Percentiles rank a stretch among this genome's conserved stretches.
Evolutionary conservation across 2,888 invertebrate genomes (phyloP).

Genomic region (Agapetus fuscipes): DNA sequence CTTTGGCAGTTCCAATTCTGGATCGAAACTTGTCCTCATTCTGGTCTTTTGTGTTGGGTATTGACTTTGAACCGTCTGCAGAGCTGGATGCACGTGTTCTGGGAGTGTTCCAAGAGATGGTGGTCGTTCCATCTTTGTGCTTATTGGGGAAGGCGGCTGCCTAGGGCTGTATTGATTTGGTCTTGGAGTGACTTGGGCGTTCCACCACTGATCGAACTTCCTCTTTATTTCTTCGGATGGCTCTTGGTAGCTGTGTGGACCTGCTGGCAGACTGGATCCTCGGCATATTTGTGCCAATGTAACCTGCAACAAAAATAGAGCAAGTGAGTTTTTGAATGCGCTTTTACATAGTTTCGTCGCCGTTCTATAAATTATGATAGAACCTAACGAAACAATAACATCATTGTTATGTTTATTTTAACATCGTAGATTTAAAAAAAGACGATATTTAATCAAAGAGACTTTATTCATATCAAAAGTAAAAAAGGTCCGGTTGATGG

Average conservation of each 20-base stretch:
- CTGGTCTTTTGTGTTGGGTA: slow-evolving; percentile 81
- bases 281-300: slow-evolving; percentile 76
- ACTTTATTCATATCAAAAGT: too few relatives aligned
- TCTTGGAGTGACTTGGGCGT: slow-evolving; percentile 58
- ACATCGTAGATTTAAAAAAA: too few relatives aligned
- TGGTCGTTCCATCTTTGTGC: slow-evolving; percentile 41
- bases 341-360: too few relatives aligned
- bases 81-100: slow-evolving; percentile 59
- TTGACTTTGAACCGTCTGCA: slow-evolving; percentile 67
- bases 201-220: slow-evolving; percentile 90
- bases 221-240: slow-evolving; percentile 75
- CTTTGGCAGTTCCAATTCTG: slow-evolving; percentile 91
- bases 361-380: too few relatives aligned
- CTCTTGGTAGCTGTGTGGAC: slow-evolving; percentile 56
- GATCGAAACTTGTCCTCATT: slow-evolving; percentile 95
- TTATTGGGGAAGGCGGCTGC: slow-evolving; percentile 38
- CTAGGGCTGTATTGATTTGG: slow-evolving; percentile 43
- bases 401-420: too few relatives aligned
- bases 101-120: slow-evolving; percentile 39
- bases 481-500: too few relatives aligned
- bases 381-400: too few relatives aligned
- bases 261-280: slow-evolving; percentile 57
- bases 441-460: too few relatives aligned
- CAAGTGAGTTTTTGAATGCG: too few relatives aligned
- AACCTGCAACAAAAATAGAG: slow-evolving; percentile 42